Evolutionary conservation across 2,888 invertebrate genomes (phyloP).

Genomic region (Lissonota sp.): DNA sequence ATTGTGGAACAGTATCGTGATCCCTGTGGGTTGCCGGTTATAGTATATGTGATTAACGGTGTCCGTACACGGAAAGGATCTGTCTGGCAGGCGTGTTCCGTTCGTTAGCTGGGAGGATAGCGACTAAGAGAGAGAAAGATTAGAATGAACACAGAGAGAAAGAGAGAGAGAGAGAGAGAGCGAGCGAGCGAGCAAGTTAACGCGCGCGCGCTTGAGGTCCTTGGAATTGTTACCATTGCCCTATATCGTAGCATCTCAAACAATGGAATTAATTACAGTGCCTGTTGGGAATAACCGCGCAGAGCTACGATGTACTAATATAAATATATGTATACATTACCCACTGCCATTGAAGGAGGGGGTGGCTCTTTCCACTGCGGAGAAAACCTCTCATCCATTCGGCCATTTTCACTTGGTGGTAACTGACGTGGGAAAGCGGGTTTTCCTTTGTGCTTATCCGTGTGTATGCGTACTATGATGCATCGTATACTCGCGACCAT

Average conservation of each 20-base stretch:
- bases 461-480: background rate
- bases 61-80: constrained; percentile 71
- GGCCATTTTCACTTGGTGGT: constrained; percentile 40
- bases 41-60: constrained; percentile 75
- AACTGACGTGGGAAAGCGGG: constrained; percentile 47
- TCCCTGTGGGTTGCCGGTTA: constrained; percentile 43
- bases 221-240: constrained; percentile 64
- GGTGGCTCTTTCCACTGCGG: constrained; percentile 21
- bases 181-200: constrained; percentile 39
- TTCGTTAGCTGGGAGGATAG: constrained; percentile 40
- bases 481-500: background rate
- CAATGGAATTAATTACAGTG: constrained; percentile 81
- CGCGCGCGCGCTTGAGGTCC: constrained; percentile 49
- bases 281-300: constrained; percentile 74
- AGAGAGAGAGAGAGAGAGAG: constrained; percentile 31
- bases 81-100: constrained; percentile 62
- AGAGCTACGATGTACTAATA: constrained; percentile 73
- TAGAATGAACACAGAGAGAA: background rate
- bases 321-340: background rate
- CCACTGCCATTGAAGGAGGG: no score
- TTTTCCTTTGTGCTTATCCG: constrained; percentile 6
- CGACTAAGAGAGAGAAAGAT: constrained; percentile 3
- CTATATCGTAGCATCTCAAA: constrained; percentile 71
- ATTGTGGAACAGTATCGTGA: constrained; percentile 23
- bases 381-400: constrained; percentile 38